These are phyloP conservation scores for Gobiocypris rarus DNA, from an alignment of 2,113 vertebrate genomes.

Conservation along the genomic window DNA sequence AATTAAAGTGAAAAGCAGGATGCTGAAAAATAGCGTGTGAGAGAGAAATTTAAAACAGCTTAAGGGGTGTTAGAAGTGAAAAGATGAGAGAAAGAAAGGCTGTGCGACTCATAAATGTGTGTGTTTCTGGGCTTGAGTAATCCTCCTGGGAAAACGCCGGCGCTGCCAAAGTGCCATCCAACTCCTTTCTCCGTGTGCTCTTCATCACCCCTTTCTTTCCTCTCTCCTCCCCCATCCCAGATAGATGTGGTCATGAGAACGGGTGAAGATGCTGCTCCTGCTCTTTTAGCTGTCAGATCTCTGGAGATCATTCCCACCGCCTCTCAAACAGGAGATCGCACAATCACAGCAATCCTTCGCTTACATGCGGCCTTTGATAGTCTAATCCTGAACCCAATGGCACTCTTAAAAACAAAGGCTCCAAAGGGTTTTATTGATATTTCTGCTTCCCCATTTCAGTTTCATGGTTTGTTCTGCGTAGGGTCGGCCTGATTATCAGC, in stretches of 20 bases:
- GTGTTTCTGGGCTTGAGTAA: slow-evolving; percentile 59
- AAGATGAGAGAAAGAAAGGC: slow-evolving; percentile 27
- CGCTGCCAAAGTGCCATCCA: slow-evolving; percentile 76
- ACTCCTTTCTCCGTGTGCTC: slow-evolving; percentile 57
- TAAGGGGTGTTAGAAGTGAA: slow-evolving; percentile 48
- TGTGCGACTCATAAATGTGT: slow-evolving; percentile 26
- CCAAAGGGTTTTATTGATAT: too few relatives aligned
- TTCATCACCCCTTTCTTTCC: slow-evolving; percentile 57
- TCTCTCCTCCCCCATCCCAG: slow-evolving; percentile 49
- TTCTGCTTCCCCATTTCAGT: too few relatives aligned
- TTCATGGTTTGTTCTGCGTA: too few relatives aligned
- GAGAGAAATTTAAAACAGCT: slow-evolving; percentile 43
- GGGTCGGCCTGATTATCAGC: too few relatives aligned
- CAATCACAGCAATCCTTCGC: too few relatives aligned
- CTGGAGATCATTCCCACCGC: not conserved
- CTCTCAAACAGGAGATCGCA: too few relatives aligned
- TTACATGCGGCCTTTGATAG: too few relatives aligned
- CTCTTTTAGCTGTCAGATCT: slow-evolving; percentile 39
- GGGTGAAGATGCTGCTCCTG: slow-evolving; percentile 53
- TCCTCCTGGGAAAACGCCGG: slow-evolving; percentile 78
- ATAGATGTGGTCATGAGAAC: slow-evolving; percentile 38
- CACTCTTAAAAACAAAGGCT: too few relatives aligned
- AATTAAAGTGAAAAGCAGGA: slow-evolving; percentile 2
- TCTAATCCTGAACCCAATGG: too few relatives aligned
- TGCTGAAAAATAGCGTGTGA: not conserved